Conservation (phyloP, 2,113 vertebrate genomes). For the Pluvialis apricaria region DNA sequence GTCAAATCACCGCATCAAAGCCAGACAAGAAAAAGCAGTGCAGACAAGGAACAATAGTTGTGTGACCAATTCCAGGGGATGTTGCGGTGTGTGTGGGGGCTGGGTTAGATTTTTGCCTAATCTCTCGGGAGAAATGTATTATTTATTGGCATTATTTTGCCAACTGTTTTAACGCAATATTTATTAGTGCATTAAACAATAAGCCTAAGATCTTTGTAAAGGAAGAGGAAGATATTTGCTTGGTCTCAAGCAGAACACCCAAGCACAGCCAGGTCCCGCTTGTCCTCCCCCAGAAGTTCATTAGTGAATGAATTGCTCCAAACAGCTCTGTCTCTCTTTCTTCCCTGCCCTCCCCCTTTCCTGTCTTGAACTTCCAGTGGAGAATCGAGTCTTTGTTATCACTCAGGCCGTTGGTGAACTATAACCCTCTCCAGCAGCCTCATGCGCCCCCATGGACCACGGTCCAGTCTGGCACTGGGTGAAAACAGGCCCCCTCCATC, state of each 20-base stretch:
- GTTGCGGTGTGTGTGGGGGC: neutral
- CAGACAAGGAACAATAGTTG: neutral
- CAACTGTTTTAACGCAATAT: neutral
- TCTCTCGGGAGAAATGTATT: neutral
- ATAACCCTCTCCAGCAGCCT: neutral
- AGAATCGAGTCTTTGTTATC: conserved; percentile 68
- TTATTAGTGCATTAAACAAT: neutral
- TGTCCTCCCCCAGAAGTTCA: conserved; percentile 38
- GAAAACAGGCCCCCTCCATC: neutral
- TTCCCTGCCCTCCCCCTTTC: conserved; percentile 13
- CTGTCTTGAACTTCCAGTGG: conserved; percentile 30
- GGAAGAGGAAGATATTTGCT: neutral
- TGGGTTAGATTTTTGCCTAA: neutral
- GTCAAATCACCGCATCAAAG: neutral
- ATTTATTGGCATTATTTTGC: neutral
- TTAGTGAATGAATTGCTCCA: conserved; percentile 49
- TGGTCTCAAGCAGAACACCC: neutral
- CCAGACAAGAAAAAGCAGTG: neutral
- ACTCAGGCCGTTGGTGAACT: conserved; percentile 4
- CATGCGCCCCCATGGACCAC: neutral
- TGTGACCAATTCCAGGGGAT: neutral
- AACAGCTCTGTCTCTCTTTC: neutral
- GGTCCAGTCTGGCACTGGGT: neutral
- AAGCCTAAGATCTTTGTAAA: neutral
- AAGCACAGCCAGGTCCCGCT: neutral